Evolutionary conservation across 2,113 vertebrate genomes (phyloP).

Genomic region (Numida meleagris): DNA sequence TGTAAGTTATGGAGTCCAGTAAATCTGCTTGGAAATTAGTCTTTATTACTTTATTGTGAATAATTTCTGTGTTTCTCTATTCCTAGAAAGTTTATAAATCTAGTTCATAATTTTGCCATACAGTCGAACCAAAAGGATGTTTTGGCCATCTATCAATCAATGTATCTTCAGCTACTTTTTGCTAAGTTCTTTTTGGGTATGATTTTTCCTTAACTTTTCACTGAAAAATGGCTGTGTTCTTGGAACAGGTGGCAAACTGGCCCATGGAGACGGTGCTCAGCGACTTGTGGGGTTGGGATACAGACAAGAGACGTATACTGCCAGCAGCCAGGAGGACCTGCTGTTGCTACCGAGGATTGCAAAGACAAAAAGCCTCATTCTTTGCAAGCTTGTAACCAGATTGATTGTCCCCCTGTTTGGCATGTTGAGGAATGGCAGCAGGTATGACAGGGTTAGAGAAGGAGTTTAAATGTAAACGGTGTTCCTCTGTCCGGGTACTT

Average conservation of each 20-base stretch:
- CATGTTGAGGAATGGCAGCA: conserved; percentile 88
- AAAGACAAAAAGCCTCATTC: conserved; percentile 78
- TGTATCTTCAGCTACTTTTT: background rate
- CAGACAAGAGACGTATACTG: conserved; percentile 86
- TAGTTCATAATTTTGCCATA: background rate
- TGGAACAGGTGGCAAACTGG: conserved; percentile 83
- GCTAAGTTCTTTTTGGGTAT: background rate
- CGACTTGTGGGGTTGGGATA: conserved; percentile 89
- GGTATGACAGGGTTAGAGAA: conserved; percentile 70
- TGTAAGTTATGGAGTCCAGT: background rate
- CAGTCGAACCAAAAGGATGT: background rate
- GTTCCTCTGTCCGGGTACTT: background rate
- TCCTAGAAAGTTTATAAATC: conserved; percentile 1
- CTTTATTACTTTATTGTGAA: background rate
- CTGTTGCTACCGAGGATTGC: conserved; percentile 74
- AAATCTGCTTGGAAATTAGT: background rate
- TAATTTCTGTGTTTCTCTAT: background rate
- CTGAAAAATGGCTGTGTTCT: background rate
- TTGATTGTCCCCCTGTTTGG: conserved; percentile 88
- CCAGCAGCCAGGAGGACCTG: conserved; percentile 67
- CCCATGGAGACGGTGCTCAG: conserved; percentile 86
- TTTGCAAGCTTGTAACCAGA: conserved; percentile 88
- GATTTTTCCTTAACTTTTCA: background rate
- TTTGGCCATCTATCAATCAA: background rate
- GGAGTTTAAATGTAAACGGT: background rate